Evolutionary conservation across 2,888 invertebrate genomes (phyloP).

Genomic region (Erebia aethiops): DNA sequence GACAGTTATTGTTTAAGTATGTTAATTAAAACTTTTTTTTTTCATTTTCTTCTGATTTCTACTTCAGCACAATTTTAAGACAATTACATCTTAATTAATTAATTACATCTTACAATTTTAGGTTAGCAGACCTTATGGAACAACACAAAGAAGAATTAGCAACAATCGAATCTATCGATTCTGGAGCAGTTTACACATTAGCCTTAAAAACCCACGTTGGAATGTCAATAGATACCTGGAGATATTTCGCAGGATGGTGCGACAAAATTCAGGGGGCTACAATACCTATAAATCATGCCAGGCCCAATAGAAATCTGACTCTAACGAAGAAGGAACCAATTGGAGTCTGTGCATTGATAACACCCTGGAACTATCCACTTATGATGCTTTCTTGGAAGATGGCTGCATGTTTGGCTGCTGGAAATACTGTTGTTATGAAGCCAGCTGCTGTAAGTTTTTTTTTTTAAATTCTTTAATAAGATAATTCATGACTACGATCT

Average conservation of each 20-base stretch:
- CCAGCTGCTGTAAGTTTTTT: conserved; percentile 89
- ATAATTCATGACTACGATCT: too few species aligned
- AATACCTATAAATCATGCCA: conserved; percentile 95
- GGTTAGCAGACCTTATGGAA: conserved; percentile 97
- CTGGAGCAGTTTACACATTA: conserved; percentile 97
- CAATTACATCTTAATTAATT: too few species aligned
- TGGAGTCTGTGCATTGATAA: conserved; percentile 95
- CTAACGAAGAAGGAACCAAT: conserved; percentile 95
- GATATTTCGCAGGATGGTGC: conserved; percentile 98
- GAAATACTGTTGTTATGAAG: conserved; percentile 97
- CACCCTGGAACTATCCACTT: conserved; percentile 98
- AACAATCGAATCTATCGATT: conserved; percentile 96
- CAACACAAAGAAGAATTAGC: conserved; percentile 97
- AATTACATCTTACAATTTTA: conserved; percentile 56
- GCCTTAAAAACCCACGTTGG: conserved; percentile 98
- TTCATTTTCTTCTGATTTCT: neutral
- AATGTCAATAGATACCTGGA: conserved; percentile 98
- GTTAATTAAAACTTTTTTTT: conserved; percentile 40
- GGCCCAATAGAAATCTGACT: conserved; percentile 93
- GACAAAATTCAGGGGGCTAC: conserved; percentile 97
- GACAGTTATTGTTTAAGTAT: conserved; percentile 90
- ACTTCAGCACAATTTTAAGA: neutral
- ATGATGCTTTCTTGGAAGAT: conserved; percentile 99
- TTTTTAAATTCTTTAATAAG: neutral
- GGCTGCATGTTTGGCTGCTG: conserved; percentile 98